Conservation (phyloP, 2,797 vertebrate genomes). For the Calcarius lapponicus region DNA sequence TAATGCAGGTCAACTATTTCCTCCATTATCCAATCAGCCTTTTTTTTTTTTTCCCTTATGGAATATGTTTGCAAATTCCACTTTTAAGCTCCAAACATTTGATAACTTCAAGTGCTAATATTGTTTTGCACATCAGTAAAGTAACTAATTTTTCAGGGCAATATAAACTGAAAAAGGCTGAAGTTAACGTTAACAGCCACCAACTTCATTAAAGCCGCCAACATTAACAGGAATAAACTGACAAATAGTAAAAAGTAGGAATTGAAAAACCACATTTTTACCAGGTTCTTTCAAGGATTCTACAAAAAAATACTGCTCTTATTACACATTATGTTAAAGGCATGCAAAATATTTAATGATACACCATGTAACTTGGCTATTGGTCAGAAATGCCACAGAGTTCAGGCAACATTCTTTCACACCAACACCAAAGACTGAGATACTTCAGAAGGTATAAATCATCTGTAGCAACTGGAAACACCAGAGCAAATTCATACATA, state of each 20-base stretch:
- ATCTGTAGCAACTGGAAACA: not conserved
- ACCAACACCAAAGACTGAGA: not conserved
- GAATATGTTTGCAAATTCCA: not conserved
- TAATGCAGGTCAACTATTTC: not conserved
- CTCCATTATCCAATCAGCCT: not conserved
- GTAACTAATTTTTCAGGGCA: not conserved
- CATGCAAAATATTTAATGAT: rapidly evolving
- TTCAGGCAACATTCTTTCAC: not conserved
- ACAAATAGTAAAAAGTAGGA: not conserved
- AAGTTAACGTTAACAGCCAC: not conserved
- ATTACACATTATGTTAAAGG: not conserved
- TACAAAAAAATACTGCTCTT: not conserved
- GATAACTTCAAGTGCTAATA: not conserved
- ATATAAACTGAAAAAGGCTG: not conserved
- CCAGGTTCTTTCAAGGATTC: not conserved
- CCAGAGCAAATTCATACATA: rapidly evolving
- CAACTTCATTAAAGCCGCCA: not conserved
- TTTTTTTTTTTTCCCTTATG: not conserved
- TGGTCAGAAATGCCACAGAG: not conserved
- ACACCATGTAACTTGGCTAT: not conserved
- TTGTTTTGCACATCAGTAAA: not conserved
- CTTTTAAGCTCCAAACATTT: not conserved
- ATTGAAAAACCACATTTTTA: not conserved
- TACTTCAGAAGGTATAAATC: not conserved
- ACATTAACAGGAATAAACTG: not conserved